Evolutionary conservation across 2,113 vertebrate genomes (phyloP).

Genomic region (Sinocyclocheilus grahami): DNA sequence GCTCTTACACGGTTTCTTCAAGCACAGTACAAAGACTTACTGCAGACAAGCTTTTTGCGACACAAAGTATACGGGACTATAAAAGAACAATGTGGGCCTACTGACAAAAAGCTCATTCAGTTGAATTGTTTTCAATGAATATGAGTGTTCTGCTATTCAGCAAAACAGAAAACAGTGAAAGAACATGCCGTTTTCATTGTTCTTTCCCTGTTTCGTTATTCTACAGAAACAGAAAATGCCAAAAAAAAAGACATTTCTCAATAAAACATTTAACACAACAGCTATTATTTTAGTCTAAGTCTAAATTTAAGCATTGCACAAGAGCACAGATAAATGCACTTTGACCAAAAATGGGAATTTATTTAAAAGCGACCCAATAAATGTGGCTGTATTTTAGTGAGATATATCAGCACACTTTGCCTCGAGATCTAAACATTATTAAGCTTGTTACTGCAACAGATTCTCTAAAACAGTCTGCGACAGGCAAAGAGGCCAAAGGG

Average conservation of each 20-base stretch:
- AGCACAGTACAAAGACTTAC: conserved; percentile 11
- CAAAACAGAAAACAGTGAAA: not conserved
- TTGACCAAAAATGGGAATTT: conserved; percentile 14
- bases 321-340: not conserved
- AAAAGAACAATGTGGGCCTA: not conserved
- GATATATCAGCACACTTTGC: conserved; percentile 1
- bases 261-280: not conserved
- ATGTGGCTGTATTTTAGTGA: not conserved
- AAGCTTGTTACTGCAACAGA: not conserved
- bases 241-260: not conserved
- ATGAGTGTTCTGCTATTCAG: not conserved
- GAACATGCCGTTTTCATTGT: not conserved
- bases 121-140: not conserved
- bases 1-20: conserved; percentile 41
- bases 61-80: not conserved
- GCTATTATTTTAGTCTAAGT: not conserved
- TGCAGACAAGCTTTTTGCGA: not conserved
- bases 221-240: not conserved
- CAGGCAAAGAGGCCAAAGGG: not conserved
- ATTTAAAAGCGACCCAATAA: conserved; percentile 20
- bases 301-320: not conserved
- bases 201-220: not conserved
- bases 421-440: conserved; percentile 5
- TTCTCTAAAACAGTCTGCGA: not conserved
- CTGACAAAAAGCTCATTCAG: not conserved